phyloP scores from a whole-genome alignment of 2,113 vertebrate species.

The human (Homo sapiens) region DNA sequence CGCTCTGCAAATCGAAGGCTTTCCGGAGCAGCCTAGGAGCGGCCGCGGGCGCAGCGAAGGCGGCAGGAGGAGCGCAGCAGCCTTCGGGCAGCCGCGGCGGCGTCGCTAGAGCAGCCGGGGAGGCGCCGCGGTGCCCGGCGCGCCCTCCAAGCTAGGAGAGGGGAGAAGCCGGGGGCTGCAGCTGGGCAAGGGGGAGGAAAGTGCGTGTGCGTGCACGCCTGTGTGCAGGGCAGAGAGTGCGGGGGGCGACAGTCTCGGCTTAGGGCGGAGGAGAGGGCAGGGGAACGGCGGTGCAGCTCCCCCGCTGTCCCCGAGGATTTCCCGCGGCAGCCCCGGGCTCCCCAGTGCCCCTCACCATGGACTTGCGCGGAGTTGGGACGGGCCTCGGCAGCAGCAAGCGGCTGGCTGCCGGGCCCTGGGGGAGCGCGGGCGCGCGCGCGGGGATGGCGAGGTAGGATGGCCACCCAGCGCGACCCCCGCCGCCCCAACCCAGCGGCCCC shows the following conservation, averaged over 20 bases:
- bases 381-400: neutral
- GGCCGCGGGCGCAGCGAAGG: neutral
- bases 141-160: neutral
- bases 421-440: constrained; percentile 39
- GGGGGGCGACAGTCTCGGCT: neutral
- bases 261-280: neutral
- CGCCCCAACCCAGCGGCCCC: constrained; percentile 51
- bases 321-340: neutral
- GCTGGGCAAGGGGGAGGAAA: neutral
- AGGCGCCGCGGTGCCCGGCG: neutral
- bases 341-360: constrained; percentile 58
- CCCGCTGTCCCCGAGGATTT: neutral
- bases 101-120: neutral
- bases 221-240: neutral
- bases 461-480: constrained; percentile 53
- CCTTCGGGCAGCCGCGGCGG: neutral
- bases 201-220: neutral
- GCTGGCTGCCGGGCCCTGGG: constrained; percentile 16
- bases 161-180: neutral
- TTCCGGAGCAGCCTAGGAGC: neutral
- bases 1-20: neutral
- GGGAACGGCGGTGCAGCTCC: neutral
- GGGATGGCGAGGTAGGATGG: constrained; percentile 73
- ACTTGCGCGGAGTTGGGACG: constrained; percentile 51
- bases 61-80: neutral